Conservation (phyloP, 2,888 invertebrate species). For the Agriotes lineatus region DNA sequence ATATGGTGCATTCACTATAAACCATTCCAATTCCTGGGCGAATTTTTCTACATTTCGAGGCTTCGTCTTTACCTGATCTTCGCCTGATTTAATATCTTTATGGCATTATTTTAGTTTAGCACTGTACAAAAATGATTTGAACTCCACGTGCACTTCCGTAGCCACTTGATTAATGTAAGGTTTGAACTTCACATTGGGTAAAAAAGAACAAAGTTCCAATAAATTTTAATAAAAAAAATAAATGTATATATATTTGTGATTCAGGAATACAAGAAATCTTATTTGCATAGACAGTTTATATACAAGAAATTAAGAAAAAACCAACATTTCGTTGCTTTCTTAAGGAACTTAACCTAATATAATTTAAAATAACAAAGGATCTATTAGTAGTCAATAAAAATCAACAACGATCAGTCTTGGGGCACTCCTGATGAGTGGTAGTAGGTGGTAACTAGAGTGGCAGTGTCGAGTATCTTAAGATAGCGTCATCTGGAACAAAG, state of each 20-base stretch:
- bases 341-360: conserved; percentile 64
- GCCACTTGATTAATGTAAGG: too few species aligned
- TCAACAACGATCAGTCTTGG: conserved; percentile 67
- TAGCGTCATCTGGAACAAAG: conserved; percentile 60
- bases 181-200: too few species aligned
- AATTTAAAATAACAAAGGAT: conserved; percentile 66
- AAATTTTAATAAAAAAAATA: conserved; percentile 32
- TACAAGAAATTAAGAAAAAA: conserved; percentile 40
- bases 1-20: too few species aligned
- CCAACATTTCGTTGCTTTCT: conserved; percentile 38
- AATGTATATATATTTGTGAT: conserved; percentile 27
- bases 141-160: too few species aligned
- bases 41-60: too few species aligned
- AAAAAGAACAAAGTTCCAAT: conserved; percentile 11
- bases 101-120: conserved; percentile 4
- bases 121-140: too few species aligned
- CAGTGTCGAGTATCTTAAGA: conserved; percentile 61
- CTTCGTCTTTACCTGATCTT: conserved; percentile 29
- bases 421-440: conserved; percentile 63
- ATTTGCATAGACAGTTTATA: conserved; percentile 33
- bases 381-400: conserved; percentile 61
- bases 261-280: conserved; percentile 30
- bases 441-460: conserved; percentile 65
- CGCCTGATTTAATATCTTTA: conserved; percentile 30
- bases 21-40: too few species aligned